Evolutionary conservation across 2,888 invertebrate genomes (phyloP).

Genomic region (Rhyacophila evoluta): DNA sequence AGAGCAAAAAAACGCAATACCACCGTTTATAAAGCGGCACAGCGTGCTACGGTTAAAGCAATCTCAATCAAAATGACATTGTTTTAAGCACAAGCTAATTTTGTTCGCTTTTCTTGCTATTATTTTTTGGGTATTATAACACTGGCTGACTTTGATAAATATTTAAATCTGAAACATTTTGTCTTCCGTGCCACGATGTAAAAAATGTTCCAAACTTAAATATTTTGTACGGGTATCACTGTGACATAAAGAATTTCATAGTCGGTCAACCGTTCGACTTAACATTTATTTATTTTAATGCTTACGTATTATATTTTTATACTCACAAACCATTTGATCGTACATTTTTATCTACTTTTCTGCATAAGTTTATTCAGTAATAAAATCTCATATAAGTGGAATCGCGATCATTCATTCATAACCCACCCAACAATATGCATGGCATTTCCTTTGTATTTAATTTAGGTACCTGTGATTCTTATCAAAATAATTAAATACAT

Average conservation of each 20-base stretch:
- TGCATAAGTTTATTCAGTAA: too few relatives aligned
- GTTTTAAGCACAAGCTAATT: constrained; percentile 34
- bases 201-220: background rate
- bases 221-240: background rate
- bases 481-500: too few relatives aligned
- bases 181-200: background rate
- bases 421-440: too few relatives aligned
- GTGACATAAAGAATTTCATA: background rate
- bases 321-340: too few relatives aligned
- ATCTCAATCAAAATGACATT: constrained; percentile 40
- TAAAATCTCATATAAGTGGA: too few relatives aligned
- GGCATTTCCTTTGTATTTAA: too few relatives aligned
- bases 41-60: constrained; percentile 30
- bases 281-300: background rate
- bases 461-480: too few relatives aligned
- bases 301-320: too few relatives aligned
- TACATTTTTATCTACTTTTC: too few relatives aligned
- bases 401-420: too few relatives aligned
- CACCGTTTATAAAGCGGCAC: constrained; percentile 19
- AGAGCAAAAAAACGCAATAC: constrained; percentile 32
- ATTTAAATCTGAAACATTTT: constrained; percentile 32
- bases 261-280: background rate
- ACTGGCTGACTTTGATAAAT: constrained; percentile 32
- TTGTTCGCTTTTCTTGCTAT: constrained; percentile 36
- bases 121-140: constrained; percentile 31